Evolutionary conservation across 1,140 invertebrate genomes (phyloP).

Genomic region (Aphelenchoides besseyi): DNA sequence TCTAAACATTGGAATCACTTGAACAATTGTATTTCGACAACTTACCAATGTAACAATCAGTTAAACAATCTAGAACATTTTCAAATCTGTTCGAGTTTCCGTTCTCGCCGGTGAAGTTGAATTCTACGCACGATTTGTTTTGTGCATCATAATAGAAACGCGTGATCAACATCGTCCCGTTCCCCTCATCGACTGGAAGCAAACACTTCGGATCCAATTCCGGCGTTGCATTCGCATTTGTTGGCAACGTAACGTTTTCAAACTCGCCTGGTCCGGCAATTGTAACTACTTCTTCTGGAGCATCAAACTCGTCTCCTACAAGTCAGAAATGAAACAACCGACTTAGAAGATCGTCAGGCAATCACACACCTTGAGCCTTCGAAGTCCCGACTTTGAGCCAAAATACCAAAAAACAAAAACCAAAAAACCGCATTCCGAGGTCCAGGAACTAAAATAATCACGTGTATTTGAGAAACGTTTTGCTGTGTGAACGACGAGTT

Average conservation of each 20-base stretch:
- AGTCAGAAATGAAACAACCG: no score
- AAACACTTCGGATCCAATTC: not conserved
- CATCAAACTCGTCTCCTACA: not conserved
- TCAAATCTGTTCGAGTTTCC: not conserved
- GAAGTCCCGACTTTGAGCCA: not conserved
- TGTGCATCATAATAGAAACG: not conserved
- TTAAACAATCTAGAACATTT: not conserved
- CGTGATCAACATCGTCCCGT: not conserved
- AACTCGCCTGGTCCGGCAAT: not conserved
- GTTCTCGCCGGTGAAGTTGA: not conserved
- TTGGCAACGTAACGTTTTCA: not conserved
- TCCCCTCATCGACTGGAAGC: not conserved
- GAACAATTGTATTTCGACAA: not conserved
- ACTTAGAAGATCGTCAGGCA: not conserved
- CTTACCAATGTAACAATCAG: slow-evolving; percentile 9
- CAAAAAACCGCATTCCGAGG: not conserved
- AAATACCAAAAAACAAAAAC: not conserved
- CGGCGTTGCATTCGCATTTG: not conserved
- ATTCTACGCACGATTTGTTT: not conserved
- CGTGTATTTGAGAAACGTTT: not conserved
- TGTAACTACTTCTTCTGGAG: not conserved
- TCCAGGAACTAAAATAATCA: not conserved
- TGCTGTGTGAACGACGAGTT: not conserved
- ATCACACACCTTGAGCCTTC: not conserved
- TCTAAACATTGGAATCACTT: not conserved